Percentiles rank a stretch among this genome's conserved stretches.
phyloP scores from a whole-genome alignment of 2,888 invertebrate genomes.

The Poecilobothrus nobilitatus region DNA sequence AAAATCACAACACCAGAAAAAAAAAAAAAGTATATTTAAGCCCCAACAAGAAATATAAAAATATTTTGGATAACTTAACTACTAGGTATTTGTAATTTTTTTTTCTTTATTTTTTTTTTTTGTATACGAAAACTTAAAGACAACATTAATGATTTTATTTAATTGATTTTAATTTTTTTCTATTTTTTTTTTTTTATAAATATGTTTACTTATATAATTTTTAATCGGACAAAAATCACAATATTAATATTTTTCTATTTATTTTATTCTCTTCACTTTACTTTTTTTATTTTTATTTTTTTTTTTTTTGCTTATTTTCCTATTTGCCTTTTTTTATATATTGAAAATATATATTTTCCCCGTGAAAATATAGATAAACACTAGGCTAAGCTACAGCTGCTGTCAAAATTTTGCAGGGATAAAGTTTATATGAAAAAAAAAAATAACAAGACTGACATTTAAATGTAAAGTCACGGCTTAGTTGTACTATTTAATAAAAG shows the following conservation, averaged over 20 bases:
- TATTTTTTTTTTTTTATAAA: not conserved
- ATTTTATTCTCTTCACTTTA: not conserved
- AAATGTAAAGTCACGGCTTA: too few species aligned
- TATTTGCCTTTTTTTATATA: not conserved
- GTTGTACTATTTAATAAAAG: too few species aligned
- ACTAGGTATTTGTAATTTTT: too few species aligned
- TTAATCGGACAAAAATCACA: not conserved
- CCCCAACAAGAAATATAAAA: too few species aligned
- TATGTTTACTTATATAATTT: conserved; percentile 3
- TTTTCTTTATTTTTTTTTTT: not conserved
- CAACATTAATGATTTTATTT: not conserved
- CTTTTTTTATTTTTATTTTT: too few species aligned
- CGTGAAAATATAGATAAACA: conserved; percentile 6
- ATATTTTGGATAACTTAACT: too few species aligned
- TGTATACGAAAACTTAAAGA: not conserved
- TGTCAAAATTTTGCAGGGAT: conserved; percentile 6
- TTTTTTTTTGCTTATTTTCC: too few species aligned
- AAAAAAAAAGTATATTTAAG: too few species aligned
- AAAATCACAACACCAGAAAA: not conserved
- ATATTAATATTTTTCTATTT: not conserved
- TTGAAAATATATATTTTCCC: conserved; percentile 1
- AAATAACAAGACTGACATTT: not conserved
- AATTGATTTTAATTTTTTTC: not conserved
- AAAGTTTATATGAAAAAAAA: not conserved
- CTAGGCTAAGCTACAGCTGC: conserved; percentile 1